phyloP scores from a whole-genome alignment of 2,888 invertebrate species.

The Acronicta aceris region DNA sequence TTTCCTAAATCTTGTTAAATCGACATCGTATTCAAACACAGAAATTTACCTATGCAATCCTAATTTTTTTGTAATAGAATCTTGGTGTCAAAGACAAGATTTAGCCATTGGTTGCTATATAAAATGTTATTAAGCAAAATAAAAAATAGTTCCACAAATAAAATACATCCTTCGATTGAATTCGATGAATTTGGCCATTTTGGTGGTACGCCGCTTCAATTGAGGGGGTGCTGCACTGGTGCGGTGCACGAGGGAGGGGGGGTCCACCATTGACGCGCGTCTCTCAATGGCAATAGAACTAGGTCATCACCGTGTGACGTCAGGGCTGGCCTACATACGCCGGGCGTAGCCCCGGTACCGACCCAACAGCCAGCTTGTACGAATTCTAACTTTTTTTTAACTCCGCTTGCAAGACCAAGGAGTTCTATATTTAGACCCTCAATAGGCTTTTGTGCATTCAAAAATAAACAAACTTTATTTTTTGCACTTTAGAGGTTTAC shows the following conservation, averaged over 20 bases:
- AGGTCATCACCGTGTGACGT: slow-evolving; percentile 85
- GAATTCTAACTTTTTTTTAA: slow-evolving; percentile 69
- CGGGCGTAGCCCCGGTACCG: slow-evolving; percentile 78
- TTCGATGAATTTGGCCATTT: slow-evolving; percentile 9
- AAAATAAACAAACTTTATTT: slow-evolving; percentile 45
- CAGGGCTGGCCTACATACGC: slow-evolving; percentile 85
- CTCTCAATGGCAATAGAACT: slow-evolving; percentile 86
- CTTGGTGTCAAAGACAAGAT: not conserved
- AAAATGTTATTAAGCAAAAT: not conserved
- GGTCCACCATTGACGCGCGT: slow-evolving; percentile 87
- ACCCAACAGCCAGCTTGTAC: slow-evolving; percentile 62
- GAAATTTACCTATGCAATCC: too few species aligned
- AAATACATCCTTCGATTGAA: not conserved
- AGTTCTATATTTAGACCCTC: slow-evolving; percentile 77
- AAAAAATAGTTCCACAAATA: not conserved
- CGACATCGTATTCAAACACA: not conserved
- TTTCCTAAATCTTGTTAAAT: slow-evolving; percentile 8
- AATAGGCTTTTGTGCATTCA: slow-evolving; percentile 51
- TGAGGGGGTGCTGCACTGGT: slow-evolving; percentile 64
- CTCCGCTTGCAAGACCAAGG: slow-evolving; percentile 71
- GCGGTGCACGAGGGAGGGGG: slow-evolving; percentile 58
- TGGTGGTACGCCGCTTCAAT: slow-evolving; percentile 46
- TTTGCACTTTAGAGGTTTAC: slow-evolving; percentile 17
- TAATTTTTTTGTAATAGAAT: not conserved
- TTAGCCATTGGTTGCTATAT: not conserved